Percentiles rank a stretch among this genome's conserved stretches.
phyloP scores from a whole-genome alignment of 2,888 invertebrate species.

The Eudasyphora cyanicolor region DNA sequence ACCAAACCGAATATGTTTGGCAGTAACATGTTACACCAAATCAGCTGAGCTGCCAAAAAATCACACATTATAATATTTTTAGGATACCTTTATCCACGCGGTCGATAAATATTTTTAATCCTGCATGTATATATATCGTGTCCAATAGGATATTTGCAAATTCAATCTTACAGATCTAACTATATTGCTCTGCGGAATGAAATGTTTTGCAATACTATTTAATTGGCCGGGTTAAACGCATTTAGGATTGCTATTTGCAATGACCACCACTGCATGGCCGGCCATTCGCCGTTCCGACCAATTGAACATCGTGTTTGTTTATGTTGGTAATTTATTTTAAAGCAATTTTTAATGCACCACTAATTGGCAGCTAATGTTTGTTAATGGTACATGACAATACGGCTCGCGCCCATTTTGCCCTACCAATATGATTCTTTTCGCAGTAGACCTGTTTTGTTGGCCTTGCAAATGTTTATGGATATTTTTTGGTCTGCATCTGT shows the following conservation, averaged over 20 bases:
- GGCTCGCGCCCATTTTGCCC: constrained; percentile 63
- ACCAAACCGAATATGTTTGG: too few species aligned
- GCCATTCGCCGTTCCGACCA: constrained; percentile 40
- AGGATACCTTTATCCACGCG: too few species aligned
- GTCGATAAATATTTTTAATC: too few species aligned
- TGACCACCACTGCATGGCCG: not conserved
- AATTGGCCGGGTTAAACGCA: not conserved
- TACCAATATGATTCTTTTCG: too few species aligned
- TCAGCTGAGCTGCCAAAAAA: too few species aligned
- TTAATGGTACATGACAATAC: constrained; percentile 63
- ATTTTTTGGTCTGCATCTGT: constrained; percentile 56
- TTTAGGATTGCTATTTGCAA: not conserved
- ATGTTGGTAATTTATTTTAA: constrained; percentile 62
- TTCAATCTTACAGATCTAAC: too few species aligned
- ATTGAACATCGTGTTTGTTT: constrained; percentile 55
- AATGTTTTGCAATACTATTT: not conserved
- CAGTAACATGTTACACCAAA: too few species aligned
- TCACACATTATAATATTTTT: too few species aligned
- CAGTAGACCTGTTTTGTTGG: too few species aligned
- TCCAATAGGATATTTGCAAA: too few species aligned
- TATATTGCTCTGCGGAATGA: too few species aligned
- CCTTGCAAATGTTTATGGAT: constrained; percentile 62
- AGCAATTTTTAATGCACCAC: constrained; percentile 65
- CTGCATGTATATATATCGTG: too few species aligned
- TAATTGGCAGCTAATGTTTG: constrained; percentile 66